Evolutionary conservation across 1,140 invertebrate species (phyloP).

Genomic region (Rhizoglyphus robini): DNA sequence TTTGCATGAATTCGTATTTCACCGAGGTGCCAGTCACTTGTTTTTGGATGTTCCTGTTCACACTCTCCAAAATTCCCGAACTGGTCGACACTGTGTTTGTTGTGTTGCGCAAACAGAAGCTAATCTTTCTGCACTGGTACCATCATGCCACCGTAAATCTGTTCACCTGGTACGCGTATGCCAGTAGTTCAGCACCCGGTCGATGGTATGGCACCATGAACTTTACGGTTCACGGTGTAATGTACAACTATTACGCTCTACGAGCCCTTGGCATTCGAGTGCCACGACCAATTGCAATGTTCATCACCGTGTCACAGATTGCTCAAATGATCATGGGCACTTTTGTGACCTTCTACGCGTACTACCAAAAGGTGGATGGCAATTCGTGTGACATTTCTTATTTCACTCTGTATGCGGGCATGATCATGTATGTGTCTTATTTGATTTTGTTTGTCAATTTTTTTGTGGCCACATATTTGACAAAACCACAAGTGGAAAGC

Average conservation of each 20-base stretch:
- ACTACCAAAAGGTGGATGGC: too few relatives aligned
- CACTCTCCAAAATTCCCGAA: conserved; percentile 40
- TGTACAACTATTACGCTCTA: conserved; percentile 93
- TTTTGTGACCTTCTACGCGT: conserved; percentile 28
- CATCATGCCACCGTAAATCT: conserved; percentile 57
- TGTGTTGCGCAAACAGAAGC: too few relatives aligned
- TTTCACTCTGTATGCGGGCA: conserved; percentile 34
- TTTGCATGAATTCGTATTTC: too few relatives aligned
- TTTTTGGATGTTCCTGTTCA: conserved; percentile 6
- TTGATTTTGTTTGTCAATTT: too few relatives aligned
- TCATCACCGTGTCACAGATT: conserved; percentile 79
- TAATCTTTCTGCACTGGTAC: conserved; percentile 93
- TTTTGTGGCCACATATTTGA: too few relatives aligned
- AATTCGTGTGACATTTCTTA: conserved; percentile 34
- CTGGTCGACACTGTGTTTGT: too few relatives aligned
- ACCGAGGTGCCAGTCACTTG: conserved; percentile 36
- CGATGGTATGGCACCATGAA: conserved; percentile 98
- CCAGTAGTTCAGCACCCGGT: conserved; percentile 87
- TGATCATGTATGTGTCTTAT: too few relatives aligned
- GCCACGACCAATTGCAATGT: conserved; percentile 69
- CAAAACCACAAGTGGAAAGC: too few relatives aligned
- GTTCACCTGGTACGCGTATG: conserved; percentile 94
- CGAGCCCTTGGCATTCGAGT: too few relatives aligned
- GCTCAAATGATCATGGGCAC: conserved; percentile 85
- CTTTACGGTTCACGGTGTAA: conserved; percentile 88